Evolutionary conservation across 2,888 invertebrate species (phyloP).

Genomic region (Gnatocerus cornutus): DNA sequence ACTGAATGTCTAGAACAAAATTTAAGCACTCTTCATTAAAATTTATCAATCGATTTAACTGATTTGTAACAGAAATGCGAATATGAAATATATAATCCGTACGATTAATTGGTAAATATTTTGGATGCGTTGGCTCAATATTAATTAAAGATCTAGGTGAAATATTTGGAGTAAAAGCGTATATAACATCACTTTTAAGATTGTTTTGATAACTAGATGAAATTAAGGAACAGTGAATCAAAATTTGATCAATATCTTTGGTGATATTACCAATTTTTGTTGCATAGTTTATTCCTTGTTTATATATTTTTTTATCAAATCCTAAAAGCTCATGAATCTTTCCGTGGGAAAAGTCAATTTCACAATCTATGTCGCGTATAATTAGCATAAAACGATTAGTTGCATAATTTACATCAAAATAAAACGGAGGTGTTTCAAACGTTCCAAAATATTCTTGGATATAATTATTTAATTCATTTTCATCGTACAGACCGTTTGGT

Average conservation of each 20-base stretch:
- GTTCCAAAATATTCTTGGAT: constrained; percentile 37
- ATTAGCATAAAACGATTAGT: constrained; percentile 23
- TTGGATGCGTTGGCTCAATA: constrained; percentile 18
- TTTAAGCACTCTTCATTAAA: constrained; percentile 23
- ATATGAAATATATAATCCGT: constrained; percentile 22
- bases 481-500: no score
- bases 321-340: constrained; percentile 19
- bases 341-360: constrained; percentile 23
- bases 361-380: constrained; percentile 23
- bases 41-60: constrained; percentile 21
- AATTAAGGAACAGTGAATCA: constrained; percentile 19
- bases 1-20: constrained; percentile 31
- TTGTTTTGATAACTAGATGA: constrained; percentile 29
- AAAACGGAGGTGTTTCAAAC: constrained; percentile 34
- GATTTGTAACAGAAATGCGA: constrained; percentile 27
- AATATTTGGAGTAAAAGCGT: constrained; percentile 19
- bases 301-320: constrained; percentile 1
- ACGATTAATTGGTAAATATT: constrained; percentile 30
- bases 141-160: constrained; percentile 23
- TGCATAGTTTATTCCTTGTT: constrained; percentile 11
- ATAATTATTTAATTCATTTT: constrained; percentile 34
- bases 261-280: constrained; percentile 17
- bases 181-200: constrained; percentile 22
- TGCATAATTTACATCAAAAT: constrained; percentile 42
- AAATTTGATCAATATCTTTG: constrained; percentile 22